These are phyloP conservation scores for Dryomyza anilis DNA, from an alignment of 2,888 invertebrate genomes.

Conservation along the genomic window DNA sequence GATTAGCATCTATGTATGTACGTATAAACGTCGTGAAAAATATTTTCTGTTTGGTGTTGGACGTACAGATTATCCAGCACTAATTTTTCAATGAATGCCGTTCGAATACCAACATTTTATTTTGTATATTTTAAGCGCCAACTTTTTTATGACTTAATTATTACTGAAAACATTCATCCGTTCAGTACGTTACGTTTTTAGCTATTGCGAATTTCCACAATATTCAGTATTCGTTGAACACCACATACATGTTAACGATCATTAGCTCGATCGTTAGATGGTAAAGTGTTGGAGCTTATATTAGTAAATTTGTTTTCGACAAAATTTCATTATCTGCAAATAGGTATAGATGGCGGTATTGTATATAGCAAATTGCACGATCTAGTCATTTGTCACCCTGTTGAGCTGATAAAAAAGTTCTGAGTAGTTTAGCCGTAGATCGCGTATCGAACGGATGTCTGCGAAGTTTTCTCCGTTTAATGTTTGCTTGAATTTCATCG, in stretches of 20 bases:
- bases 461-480: neutral
- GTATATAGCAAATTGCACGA: neutral
- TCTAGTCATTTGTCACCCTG: neutral
- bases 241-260: neutral
- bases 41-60: neutral
- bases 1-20: conserved; percentile 2
- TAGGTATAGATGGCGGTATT: neutral
- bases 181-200: neutral
- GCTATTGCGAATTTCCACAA: neutral
- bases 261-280: neutral
- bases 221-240: neutral
- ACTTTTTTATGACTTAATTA: conserved; percentile 12
- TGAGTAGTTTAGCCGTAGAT: conserved; percentile 9
- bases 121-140: conserved; percentile 2
- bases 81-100: neutral
- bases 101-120: neutral
- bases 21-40: no score
- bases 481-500: neutral
- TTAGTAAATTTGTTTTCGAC: conserved; percentile 2
- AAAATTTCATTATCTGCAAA: conserved; percentile 10
- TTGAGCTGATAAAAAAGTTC: neutral
- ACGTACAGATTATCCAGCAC: neutral
- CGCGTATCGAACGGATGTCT: neutral
- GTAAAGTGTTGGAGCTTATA: neutral
- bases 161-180: conserved; percentile 1